These are phyloP conservation scores for Alsophila aescularia DNA, from an alignment of 2,888 invertebrate genomes.

Conservation along the genomic window DNA sequence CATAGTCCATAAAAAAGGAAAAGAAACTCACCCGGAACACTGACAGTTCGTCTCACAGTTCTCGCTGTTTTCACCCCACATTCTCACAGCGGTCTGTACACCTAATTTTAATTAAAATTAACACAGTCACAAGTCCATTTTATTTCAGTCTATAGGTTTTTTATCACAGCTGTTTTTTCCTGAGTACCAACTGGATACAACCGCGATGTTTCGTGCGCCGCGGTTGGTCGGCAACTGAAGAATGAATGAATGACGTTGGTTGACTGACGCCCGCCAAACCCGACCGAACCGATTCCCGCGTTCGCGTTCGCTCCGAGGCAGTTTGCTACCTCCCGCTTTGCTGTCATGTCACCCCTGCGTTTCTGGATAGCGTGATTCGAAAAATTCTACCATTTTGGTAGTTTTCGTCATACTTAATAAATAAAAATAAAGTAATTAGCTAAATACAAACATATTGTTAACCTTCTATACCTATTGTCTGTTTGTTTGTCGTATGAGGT, in stretches of 20 bases:
- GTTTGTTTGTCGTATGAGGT: too few species aligned
- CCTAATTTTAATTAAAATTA: conserved; percentile 35
- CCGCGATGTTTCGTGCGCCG: conserved; percentile 5
- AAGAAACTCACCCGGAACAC: conserved; percentile 71
- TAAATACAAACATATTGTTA: too few species aligned
- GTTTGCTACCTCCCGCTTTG: conserved; percentile 42
- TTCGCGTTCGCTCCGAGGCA: conserved; percentile 13
- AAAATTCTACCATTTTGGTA: conserved; percentile 60
- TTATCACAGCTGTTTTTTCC: conserved; percentile 31
- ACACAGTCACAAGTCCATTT: conserved; percentile 64
- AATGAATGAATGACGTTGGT: conserved; percentile 3
- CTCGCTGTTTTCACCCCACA: conserved; percentile 75
- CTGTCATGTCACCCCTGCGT: conserved; percentile 53
- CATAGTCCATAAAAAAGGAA: background rate
- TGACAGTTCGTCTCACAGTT: conserved; percentile 75
- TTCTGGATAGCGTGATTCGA: conserved; percentile 41
- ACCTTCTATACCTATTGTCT: too few species aligned
- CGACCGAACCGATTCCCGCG: conserved; percentile 9
- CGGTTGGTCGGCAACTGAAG: conserved; percentile 32
- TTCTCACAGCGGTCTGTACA: conserved; percentile 54
- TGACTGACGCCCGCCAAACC: background rate
- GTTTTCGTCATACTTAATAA: conserved; percentile 20
- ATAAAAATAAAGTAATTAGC: background rate
- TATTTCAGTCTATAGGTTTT: conserved; percentile 46
- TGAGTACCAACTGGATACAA: background rate